Conservation (phyloP, 2,797 vertebrate genomes). For the Acomys russatus region DNA sequence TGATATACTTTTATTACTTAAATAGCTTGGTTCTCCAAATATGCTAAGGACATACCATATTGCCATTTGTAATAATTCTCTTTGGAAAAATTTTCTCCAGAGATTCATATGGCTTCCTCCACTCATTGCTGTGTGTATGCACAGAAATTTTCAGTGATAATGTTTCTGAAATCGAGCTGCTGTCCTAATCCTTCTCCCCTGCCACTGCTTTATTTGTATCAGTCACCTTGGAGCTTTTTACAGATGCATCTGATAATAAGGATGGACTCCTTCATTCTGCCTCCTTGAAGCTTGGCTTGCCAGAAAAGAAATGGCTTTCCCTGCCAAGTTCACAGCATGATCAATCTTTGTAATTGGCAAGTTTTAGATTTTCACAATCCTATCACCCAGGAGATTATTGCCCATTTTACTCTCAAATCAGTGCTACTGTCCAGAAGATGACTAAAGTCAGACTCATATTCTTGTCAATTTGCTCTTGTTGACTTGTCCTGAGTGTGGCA, state of each 20-base stretch:
- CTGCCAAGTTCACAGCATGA: not conserved
- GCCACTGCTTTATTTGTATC: not conserved
- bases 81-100: not conserved
- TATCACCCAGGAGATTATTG: too few species aligned
- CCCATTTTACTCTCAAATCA: not conserved
- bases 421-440: not conserved
- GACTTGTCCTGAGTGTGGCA: not conserved
- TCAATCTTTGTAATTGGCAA: not conserved
- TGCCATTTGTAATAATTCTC: not conserved
- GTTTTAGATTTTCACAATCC: not conserved
- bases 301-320: not conserved
- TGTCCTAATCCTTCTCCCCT: not conserved
- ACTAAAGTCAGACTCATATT: not conserved
- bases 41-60: not conserved
- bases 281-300: not conserved
- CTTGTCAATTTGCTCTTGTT: not conserved
- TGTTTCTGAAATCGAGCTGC: not conserved
- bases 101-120: not conserved
- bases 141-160: not conserved
- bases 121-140: not conserved
- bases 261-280: not conserved
- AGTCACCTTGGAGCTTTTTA: not conserved
- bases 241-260: not conserved
- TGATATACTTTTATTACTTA: not conserved
- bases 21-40: too few species aligned